Evolutionary conservation across 2,113 vertebrate genomes (phyloP).

Genomic region (Theristicus caerulescens): DNA sequence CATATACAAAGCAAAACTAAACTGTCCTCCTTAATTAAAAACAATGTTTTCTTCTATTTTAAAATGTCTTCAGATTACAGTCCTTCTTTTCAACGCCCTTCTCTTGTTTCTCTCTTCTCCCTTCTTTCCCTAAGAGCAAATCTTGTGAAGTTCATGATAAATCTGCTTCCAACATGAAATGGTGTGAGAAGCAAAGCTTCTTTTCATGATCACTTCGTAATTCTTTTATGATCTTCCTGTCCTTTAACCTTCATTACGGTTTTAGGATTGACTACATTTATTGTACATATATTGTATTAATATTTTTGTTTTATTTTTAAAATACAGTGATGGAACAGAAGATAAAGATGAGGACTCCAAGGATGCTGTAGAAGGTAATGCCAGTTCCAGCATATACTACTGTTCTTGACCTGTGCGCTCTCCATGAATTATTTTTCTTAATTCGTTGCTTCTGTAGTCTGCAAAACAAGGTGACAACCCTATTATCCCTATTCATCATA

Average conservation of each 20-base stretch:
- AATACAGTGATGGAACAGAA: conserved; percentile 88
- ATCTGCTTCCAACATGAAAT: conserved; percentile 64
- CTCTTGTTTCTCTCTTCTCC: not conserved
- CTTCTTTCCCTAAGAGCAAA: not conserved
- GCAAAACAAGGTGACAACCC: not conserved
- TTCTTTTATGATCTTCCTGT: conserved; percentile 25
- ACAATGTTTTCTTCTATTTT: not conserved
- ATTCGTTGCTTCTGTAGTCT: not conserved
- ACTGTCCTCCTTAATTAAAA: not conserved
- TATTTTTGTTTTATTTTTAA: conserved; percentile 39
- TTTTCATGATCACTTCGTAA: conserved; percentile 45
- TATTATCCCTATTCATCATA: not conserved
- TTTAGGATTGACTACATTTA: not conserved
- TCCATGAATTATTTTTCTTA: not conserved
- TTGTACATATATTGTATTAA: not conserved
- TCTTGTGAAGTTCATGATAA: not conserved
- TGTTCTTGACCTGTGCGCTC: not conserved
- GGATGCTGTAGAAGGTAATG: conserved; percentile 82
- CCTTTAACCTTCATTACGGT: conserved; percentile 44
- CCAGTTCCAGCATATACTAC: not conserved
- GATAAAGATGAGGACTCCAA: conserved; percentile 88
- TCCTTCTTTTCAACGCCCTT: not conserved
- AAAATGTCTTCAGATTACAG: not conserved
- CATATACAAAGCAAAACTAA: not conserved
- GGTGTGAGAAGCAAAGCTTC: conserved; percentile 76